phyloP scores from a whole-genome alignment of 92 coral and sea anemone species.

The Micromussa lordhowensis region DNA sequence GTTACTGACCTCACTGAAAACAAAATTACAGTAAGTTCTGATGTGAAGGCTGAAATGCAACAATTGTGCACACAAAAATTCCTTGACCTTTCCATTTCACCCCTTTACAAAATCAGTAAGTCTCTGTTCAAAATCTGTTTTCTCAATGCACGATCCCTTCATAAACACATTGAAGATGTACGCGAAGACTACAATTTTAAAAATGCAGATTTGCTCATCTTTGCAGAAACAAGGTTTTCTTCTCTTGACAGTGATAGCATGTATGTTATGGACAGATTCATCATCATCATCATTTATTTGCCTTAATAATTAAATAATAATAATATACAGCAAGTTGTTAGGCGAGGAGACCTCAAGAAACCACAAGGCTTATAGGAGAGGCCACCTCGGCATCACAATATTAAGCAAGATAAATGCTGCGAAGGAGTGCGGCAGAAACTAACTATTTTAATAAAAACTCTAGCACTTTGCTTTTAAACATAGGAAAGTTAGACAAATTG shows the following conservation, averaged over 20 bases:
- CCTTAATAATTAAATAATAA: too few relatives aligned
- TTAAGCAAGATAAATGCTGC: too few relatives aligned
- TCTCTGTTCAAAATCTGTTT: conserved; percentile 23
- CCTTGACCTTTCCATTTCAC: conserved; percentile 9
- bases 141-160: conserved; percentile 47
- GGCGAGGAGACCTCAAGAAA: too few relatives aligned
- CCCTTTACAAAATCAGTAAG: not conserved
- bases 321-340: too few relatives aligned
- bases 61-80: not conserved
- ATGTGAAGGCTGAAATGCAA: conserved; percentile 26
- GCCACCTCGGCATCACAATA: too few relatives aligned
- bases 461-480: too few relatives aligned
- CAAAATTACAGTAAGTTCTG: conserved; percentile 28
- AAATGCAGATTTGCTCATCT: conserved; percentile 23
- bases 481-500: too few relatives aligned
- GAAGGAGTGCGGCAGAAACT: too few relatives aligned
- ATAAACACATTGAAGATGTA: conserved; percentile 43
- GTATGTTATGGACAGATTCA: conserved; percentile 7
- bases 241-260: conserved; percentile 19
- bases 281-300: too few relatives aligned
- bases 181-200: conserved; percentile 18
- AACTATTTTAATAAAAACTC: too few relatives aligned
- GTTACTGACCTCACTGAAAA: conserved; percentile 6
- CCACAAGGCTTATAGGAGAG: too few relatives aligned
- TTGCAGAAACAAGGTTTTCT: conserved; percentile 13